Evolutionary conservation across 2,888 invertebrate species (phyloP).

Genomic region (Sussaba pulchella): DNA sequence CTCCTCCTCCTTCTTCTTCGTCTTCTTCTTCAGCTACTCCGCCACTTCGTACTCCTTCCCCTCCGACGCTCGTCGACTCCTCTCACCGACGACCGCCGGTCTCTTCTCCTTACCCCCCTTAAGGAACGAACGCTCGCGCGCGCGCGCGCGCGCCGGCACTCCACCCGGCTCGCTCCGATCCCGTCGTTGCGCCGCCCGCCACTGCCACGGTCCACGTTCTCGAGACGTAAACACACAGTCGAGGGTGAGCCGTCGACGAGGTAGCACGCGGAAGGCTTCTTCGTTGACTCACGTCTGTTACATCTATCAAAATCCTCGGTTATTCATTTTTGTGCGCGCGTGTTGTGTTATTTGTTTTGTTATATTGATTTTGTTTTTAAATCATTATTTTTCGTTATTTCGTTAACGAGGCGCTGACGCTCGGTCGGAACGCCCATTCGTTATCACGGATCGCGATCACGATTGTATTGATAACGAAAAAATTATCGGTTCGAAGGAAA

Average conservation of each 20-base stretch:
- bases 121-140: conserved; percentile 3
- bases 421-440: too few species aligned
- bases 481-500: too few species aligned
- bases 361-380: too few species aligned
- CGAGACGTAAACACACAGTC: conserved; percentile 72
- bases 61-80: conserved; percentile 45
- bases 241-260: conserved; percentile 71
- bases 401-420: too few species aligned
- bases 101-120: conserved; percentile 55
- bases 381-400: too few species aligned
- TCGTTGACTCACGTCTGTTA: conserved; percentile 37
- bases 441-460: too few species aligned
- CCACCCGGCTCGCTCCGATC: conserved; percentile 78
- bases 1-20: conserved; percentile 43
- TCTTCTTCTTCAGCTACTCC: conserved; percentile 45
- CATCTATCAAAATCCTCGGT: conserved; percentile 1
- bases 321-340: conserved; percentile 10
- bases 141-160: conserved; percentile 64
- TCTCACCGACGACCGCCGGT: conserved; percentile 53
- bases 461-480: too few species aligned
- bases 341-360: too few species aligned
- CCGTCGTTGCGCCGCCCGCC: conserved; percentile 81
- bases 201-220: conserved; percentile 86
- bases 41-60: conserved; percentile 51
- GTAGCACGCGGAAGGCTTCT: conserved; percentile 57